phyloP scores from a whole-genome alignment of 2,113 vertebrate species.

The Typhlomys cinereus region DNA sequence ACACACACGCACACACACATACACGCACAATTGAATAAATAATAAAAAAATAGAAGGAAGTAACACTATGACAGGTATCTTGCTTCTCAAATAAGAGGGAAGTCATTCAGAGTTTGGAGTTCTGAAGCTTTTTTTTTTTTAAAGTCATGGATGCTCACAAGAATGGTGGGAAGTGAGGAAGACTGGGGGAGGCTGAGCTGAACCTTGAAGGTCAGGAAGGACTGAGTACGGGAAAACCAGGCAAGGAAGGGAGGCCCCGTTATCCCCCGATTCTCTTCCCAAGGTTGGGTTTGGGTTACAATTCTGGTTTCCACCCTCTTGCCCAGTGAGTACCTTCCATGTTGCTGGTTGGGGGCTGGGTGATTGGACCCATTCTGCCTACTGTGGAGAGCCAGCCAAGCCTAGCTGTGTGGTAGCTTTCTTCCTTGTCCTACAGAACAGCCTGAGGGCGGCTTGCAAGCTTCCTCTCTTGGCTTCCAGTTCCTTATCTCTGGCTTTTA shows the following conservation, averaged over 20 bases:
- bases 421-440: neutral
- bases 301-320: neutral
- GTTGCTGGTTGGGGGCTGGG: neutral
- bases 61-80: neutral
- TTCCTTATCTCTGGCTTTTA: slow-evolving; percentile 73
- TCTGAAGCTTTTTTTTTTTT: no score
- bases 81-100: neutral
- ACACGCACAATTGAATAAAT: no score
- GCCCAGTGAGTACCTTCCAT: neutral
- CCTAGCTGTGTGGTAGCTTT: neutral
- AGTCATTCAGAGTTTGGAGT: neutral
- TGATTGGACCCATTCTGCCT: no score
- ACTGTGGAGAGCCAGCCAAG: accelerated
- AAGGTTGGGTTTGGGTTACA: neutral
- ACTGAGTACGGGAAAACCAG: neutral
- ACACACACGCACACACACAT: no score
- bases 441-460: neutral
- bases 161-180: neutral
- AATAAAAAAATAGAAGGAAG: no score
- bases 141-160: neutral
- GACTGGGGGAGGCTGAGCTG: neutral
- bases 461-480: neutral
- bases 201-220: neutral
- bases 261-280: neutral
- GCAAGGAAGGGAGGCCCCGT: neutral